A percentile compares a stretch with the other conserved stretches of the same genome.
These are phyloP conservation scores for Ursus arctos DNA, from an alignment of 2,113 vertebrate genomes.

Conservation along the genomic window DNA sequence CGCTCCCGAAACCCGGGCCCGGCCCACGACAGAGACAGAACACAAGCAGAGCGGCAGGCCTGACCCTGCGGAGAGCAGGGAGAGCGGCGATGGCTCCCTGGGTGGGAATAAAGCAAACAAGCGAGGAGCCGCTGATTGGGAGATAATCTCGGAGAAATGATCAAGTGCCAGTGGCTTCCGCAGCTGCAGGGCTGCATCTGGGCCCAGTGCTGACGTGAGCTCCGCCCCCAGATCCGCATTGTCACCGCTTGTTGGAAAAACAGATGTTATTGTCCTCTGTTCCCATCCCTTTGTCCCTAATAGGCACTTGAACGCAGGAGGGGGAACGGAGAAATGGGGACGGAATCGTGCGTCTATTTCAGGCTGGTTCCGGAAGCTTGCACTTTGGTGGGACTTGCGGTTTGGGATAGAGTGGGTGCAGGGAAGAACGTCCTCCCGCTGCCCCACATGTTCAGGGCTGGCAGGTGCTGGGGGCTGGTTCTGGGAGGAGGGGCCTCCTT, in stretches of 20 bases:
- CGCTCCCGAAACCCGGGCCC: background rate
- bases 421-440: background rate
- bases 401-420: background rate
- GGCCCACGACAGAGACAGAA: background rate
- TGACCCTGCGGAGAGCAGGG: background rate
- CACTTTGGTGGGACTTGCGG: background rate
- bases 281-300: conserved; percentile 68
- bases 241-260: conserved; percentile 69
- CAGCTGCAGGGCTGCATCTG: conserved; percentile 62
- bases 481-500: background rate
- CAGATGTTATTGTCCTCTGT: conserved; percentile 70
- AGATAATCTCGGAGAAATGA: conserved; percentile 38
- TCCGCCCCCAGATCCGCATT: background rate
- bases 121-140: background rate
- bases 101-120: background rate
- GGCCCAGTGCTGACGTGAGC: background rate
- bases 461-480: background rate
- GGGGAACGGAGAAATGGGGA: background rate
- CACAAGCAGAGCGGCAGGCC: background rate
- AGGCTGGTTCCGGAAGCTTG: conserved; percentile 2
- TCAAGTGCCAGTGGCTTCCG: background rate
- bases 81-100: background rate
- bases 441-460: background rate
- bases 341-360: background rate
- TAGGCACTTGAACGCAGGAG: conserved; percentile 52